Base-by-base conservation (phyloP, 2,888 invertebrate genomes). In the Xylophagus ater region DNA sequence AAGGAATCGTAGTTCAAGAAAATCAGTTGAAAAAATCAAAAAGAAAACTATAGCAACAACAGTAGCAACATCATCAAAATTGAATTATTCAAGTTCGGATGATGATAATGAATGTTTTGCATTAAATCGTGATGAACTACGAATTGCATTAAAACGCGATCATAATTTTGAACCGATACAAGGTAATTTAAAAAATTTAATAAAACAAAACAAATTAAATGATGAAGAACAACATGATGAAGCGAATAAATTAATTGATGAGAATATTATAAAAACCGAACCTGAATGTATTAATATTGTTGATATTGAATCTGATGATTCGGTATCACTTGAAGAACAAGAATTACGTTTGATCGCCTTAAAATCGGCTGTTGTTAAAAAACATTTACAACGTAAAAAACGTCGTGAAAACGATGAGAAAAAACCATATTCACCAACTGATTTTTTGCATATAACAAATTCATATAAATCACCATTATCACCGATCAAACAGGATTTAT, bases 351-450 rank as follows among this genome's bases (percentile, higher is more conserved):
- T 65, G 2, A 60, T 62, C 35, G 65, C 65, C 0, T 47, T 65
- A 0, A 64, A 65, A 35, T 65, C 65, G 1, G 65, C 63, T 0
- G 52, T 63, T 4, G 40, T 65, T 3, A 59, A 57, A 31, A 65
- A 65, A 34, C 59, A 60, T 42, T 47, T 54, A 41, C 56, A 55
- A 1, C 54, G 64, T 3, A 58, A 65, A 40, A 60, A 58, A 42
- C 56, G 62, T 0, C 41, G 42, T 19, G 34, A 44, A 34, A 57
- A 58, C 35, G 60, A 60, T 1, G 58, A 58, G 24, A 42, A 39
- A 35, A 51, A 56, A 3, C 65, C 65, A 2, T 65, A 65, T 42
- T 65, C 65, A 0, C 65, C 65, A 7, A 62, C 65, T 3, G 65
- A 65, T 45, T 62, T 62, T 47, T 56, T 36, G 17, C 25, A 36